Conservation (phyloP, 35 echinoderm and acorn worm genomes). For the Hemicentrotus pulcherrimus region DNA sequence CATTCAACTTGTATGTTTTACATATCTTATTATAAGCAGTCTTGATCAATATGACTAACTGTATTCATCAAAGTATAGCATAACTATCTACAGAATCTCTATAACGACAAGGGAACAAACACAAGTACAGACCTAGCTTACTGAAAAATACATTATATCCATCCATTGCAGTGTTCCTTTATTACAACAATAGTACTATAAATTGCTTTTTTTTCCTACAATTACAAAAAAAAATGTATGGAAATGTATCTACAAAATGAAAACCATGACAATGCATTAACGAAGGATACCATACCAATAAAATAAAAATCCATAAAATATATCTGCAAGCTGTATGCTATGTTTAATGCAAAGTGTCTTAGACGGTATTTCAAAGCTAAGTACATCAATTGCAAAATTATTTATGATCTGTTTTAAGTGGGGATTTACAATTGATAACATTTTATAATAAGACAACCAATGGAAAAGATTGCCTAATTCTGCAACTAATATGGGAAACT, state of each 20-base stretch:
- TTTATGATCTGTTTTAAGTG: neutral
- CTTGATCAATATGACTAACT: neutral
- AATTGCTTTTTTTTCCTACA: neutral
- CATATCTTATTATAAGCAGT: neutral
- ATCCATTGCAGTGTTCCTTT: neutral
- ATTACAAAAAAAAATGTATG: neutral
- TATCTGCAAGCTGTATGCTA: neutral
- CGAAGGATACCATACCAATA: neutral
- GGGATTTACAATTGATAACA: neutral
- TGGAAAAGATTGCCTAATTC: no score
- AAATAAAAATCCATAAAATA: neutral
- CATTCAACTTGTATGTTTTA: neutral
- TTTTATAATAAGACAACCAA: no score
- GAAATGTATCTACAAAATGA: constrained; percentile 6
- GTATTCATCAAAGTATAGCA: neutral
- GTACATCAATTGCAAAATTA: neutral
- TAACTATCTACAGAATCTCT: neutral
- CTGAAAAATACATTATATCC: neutral
- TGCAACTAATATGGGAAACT: neutral
- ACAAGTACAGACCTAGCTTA: neutral
- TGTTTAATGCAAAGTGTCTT: neutral
- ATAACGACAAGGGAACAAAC: neutral
- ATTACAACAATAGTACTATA: constrained; percentile 13
- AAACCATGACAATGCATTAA: neutral
- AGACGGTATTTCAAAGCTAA: neutral